Percentiles rank a stretch among this genome's conserved stretches.
Conservation (phyloP, 2,113 vertebrate species). For the pig (Sus scrofa) region DNA sequence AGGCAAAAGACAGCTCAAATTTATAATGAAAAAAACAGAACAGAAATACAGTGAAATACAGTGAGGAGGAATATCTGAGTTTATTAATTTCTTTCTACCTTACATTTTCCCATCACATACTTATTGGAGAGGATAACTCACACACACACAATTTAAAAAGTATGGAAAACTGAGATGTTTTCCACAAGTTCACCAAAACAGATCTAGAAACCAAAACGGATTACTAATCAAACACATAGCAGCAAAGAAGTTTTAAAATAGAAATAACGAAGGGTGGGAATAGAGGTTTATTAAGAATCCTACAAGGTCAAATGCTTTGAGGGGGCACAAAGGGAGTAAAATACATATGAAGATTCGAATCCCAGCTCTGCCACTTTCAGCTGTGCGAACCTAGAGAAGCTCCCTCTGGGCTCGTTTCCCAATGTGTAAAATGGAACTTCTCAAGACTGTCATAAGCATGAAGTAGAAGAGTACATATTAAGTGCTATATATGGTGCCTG, state of each 20-base stretch:
- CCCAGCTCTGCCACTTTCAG: neutral
- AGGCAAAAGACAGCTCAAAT: neutral
- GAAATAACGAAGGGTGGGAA: neutral
- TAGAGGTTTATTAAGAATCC: neutral
- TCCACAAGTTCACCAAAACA: neutral
- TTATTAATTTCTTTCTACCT: conserved; percentile 21
- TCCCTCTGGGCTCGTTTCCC: neutral
- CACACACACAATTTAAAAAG: neutral
- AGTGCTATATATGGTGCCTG: neutral
- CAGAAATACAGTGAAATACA: neutral
- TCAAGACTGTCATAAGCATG: neutral
- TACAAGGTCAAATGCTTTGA: neutral
- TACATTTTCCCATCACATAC: neutral
- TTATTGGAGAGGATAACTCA: neutral
- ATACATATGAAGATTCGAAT: neutral
- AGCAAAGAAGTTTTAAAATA: neutral
- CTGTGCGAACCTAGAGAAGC: neutral
- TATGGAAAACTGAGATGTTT: neutral
- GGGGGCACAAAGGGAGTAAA: neutral
- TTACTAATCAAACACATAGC: neutral
- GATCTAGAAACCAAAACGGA: neutral
- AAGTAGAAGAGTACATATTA: neutral
- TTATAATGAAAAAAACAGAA: neutral
- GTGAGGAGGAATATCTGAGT: neutral
- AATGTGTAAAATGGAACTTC: neutral